Base-by-base conservation (phyloP, 2,888 invertebrate species). In the Synergus laeviventris region DNA sequence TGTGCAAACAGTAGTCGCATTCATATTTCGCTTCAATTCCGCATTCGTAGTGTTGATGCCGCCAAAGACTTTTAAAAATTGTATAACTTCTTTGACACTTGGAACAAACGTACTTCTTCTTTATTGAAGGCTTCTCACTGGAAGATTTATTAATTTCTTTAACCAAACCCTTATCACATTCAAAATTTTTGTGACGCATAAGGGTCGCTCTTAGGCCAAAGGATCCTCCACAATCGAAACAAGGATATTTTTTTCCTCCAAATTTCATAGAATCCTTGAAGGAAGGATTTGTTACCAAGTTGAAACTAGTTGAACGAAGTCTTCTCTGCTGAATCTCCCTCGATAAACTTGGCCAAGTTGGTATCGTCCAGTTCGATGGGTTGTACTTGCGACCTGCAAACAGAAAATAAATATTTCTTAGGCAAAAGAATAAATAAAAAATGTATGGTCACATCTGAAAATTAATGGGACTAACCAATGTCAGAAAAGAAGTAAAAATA, bases 11-110 rank as follows among this genome's bases (percentile, higher is more conserved):
- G 77, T 90, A 87, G 9, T 89, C 85, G 81, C 92, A 92, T 45
- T 87, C 86, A 84, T 91, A 92, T 77, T 89, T 90, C 16, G 92
- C 92, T 74, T 91, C 91, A 79, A 92, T 91, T 12, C 92, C 92
- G 78, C 92, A 92, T 81, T 92, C 93, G 81, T 91, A 89, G 66
- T 86, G 87, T 83, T 84, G 87, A 75, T 88, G 90, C 61, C 87
- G 86, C 84, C 89, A 90, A 11, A 82, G 82, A 54, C 86, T 83
- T 78, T 86, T 84, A 8, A 62, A 62, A 18, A 64, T 62, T 54
- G 36, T 75, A 5, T 64, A 75, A 54, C 64, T 66, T 66, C 64
- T 56, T 11, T 45, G 31, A 36, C 70, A 70, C 49, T 70, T 75
- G 18, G 61, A 74, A 60, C 74, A 74, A 18, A 60, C 21, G 31